A percentile compares a stretch with the other conserved stretches of the same genome.
These are phyloP conservation scores for Musca domestica DNA, from an alignment of 1,140 invertebrate genomes.

Conservation along the genomic window DNA sequence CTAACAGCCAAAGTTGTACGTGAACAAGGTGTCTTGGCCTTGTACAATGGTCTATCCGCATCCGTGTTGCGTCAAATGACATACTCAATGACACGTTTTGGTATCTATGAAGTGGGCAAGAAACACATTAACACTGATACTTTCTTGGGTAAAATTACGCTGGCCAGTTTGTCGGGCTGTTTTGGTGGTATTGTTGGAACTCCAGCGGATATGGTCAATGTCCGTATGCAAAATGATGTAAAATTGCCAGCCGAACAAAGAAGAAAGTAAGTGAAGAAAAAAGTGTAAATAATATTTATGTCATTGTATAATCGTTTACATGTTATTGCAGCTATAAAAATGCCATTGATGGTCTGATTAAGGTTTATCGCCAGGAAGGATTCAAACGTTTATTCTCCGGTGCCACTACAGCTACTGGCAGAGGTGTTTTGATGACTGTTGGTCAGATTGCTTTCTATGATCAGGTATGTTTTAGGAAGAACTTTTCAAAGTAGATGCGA, in stretches of 20 bases:
- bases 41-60: conserved; percentile 97
- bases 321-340: conserved; percentile 82
- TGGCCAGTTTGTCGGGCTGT: conserved; percentile 86
- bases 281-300: too few relatives aligned
- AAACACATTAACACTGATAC: conserved; percentile 56
- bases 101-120: conserved; percentile 88
- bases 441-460: conserved; percentile 97
- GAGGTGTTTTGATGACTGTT: conserved; percentile 94
- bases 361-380: conserved; percentile 84
- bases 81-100: conserved; percentile 97
- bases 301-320: too few relatives aligned
- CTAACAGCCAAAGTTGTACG: conserved; percentile 74
- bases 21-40: conserved; percentile 71
- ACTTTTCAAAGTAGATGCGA: neutral
- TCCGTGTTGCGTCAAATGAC: conserved; percentile 92
- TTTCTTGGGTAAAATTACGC: conserved; percentile 70
- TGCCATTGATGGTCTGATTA: conserved; percentile 89
- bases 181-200: conserved; percentile 67
- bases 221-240: conserved; percentile 99
- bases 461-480: conserved; percentile 57
- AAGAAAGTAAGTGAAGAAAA: conserved; percentile 85
- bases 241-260: conserved; percentile 85
- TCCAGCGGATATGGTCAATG: conserved; percentile 97
- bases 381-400: conserved; percentile 79
- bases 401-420: conserved; percentile 83